Conservation (phyloP, 2,113 vertebrate species). For the Rhinopomastus cyanomelas region DNA sequence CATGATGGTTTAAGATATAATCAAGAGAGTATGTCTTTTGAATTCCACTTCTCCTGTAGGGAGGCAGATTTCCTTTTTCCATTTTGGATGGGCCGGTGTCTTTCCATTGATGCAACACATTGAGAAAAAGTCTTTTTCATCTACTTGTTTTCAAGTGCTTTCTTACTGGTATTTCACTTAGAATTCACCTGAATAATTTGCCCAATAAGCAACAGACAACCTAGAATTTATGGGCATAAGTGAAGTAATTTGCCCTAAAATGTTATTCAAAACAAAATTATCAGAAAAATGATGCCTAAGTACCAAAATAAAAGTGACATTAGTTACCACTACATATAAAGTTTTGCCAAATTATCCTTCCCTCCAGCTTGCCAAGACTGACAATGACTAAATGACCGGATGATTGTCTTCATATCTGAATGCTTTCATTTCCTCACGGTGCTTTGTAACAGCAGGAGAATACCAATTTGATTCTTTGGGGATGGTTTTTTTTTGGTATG, state of each 20-base stretch:
- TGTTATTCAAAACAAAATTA: conserved; percentile 2
- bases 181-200: background rate
- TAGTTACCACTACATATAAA: background rate
- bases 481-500: background rate
- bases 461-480: background rate
- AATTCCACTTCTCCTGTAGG: background rate
- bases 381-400: conserved; percentile 24
- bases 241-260: background rate
- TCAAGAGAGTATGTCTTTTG: background rate
- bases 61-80: background rate
- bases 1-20: background rate
- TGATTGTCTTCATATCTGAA: conserved; percentile 37
- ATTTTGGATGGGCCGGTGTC: background rate
- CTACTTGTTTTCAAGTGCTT: background rate
- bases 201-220: background rate
- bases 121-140: background rate
- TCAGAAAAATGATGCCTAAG: background rate
- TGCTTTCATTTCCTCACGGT: conserved; percentile 19
- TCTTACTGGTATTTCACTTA: background rate
- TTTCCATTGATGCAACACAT: background rate
- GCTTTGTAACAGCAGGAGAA: background rate
- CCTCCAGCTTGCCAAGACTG: conserved; percentile 29
- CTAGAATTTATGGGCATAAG: background rate
- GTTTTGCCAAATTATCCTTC: conserved; percentile 19
- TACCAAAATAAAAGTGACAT: background rate